Base-by-base conservation (phyloP, 2,888 invertebrate species). In the Thereva nobilitata region DNA sequence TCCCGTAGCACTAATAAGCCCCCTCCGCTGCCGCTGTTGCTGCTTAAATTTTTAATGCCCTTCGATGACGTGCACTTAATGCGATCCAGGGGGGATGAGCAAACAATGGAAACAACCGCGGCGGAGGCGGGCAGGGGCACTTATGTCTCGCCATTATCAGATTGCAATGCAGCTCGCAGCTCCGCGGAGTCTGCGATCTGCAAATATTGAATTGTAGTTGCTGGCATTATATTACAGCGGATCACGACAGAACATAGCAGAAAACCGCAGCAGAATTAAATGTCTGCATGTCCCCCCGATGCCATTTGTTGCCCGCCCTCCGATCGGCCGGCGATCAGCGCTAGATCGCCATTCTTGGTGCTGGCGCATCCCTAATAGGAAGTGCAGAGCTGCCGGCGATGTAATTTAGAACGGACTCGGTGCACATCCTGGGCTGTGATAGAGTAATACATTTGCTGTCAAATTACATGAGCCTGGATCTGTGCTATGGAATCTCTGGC, bases 371-470 rank as follows among this genome's bases (percentile, higher is more conserved):
- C 59, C 59, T 47, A 59, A 59, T 59, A 59, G 59, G 59, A 59
- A 59, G 59, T 59, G 38, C 12, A 59, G 59, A 47, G 59, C 59
- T 59, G 59, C 59, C 59, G 59, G 59, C 47, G n/a, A 47, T 37
- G 59, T 59, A 59, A 59, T 59, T 59, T 59, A 59, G 59, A n/a
- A 59, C 49, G 47, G 47, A 7, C n/a, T 7, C 34, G 8, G 7
- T 7, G 23, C 45, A 35, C 49, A 37, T 38, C 35, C 49, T 41
- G 47, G 47, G 59, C 45, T 71, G 71, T 71, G 73, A 73, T 73
- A 72, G 72, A 73, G 73, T 73, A 73, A 73, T 73, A 73, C 73
- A 72, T 73, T 73, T 72, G 72, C 73, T 73, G 73, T 73, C 73
- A 73, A 73, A 73, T 73, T 73, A 73, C 73, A 73, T 71, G 72